Evolutionary conservation across 2,888 invertebrate species (phyloP).

Genomic region (Chymomyza caudatula): DNA sequence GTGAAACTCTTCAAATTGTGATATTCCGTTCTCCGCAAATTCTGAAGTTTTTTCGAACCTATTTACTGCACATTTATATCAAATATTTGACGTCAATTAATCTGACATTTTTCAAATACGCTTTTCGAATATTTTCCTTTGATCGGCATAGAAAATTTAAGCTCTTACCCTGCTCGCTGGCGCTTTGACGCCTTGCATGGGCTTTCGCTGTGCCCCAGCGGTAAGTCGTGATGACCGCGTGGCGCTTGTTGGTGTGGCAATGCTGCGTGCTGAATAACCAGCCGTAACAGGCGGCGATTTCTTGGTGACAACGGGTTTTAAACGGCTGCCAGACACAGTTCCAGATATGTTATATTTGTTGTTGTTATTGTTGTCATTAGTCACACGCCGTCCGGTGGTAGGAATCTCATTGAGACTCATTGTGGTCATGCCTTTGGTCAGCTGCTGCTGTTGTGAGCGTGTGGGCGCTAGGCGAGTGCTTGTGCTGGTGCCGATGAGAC

Average conservation of each 20-base stretch:
- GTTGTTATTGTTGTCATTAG: slow-evolving; percentile 56
- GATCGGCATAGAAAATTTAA: not conserved
- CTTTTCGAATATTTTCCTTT: too few species aligned
- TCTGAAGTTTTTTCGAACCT: too few species aligned
- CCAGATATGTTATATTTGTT: slow-evolving; percentile 38
- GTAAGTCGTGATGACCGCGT: slow-evolving; percentile 4
- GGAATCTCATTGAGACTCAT: slow-evolving; percentile 54
- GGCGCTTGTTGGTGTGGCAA: slow-evolving; percentile 24
- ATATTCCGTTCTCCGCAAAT: too few species aligned
- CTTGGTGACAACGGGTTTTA: slow-evolving; percentile 76
- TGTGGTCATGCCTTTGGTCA: slow-evolving; percentile 56
- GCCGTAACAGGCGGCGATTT: slow-evolving; percentile 61
- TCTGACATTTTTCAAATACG: too few species aligned
- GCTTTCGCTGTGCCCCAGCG: not conserved
- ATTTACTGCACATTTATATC: too few species aligned
- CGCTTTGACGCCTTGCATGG: not conserved
- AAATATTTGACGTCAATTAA: too few species aligned
- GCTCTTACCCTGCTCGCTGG: slow-evolving; percentile 6
- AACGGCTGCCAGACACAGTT: slow-evolving; percentile 48
- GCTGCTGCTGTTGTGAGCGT: not conserved
- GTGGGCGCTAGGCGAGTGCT: not conserved
- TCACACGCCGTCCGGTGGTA: slow-evolving; percentile 5
- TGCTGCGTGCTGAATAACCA: slow-evolving; percentile 4
- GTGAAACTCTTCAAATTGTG: too few species aligned
- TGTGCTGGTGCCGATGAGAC: not conserved